Base-by-base conservation (phyloP, 2,797 vertebrate species). In the Bucorvus abyssinicus region DNA sequence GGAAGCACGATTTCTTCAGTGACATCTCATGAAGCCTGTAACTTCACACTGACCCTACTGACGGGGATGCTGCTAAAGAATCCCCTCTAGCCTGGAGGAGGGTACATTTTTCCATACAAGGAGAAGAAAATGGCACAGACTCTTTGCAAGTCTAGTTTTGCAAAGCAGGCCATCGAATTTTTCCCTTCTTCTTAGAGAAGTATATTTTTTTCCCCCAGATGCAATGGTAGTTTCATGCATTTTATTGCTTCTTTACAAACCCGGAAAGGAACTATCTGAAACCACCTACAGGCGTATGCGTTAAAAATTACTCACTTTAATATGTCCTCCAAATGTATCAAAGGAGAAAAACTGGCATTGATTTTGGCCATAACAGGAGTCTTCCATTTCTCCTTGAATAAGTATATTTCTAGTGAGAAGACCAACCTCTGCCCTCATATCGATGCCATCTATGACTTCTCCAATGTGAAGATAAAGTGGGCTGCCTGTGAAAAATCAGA, bases 351-450 rank as follows among this genome's bases (percentile, higher is more conserved):
- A 94, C 36, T 93, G 80, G 40, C 91, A 96, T 16, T 68, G 61
- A 83, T 97, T 95, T 78, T 83, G 70, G 73, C 95, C 96, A 21
- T 96, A 95, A 87, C 95, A 96, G 20, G 85, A 89, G 32, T 93
- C 93, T 93, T 98, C 94, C 86, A 84, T 95, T 96, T 97, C 87
- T 94, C 96, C 97, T 95, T 96, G 83, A 85, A 97, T 97, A 93
- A 92, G 63, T 75, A 90, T 94, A 89, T 96, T 97, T 92, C 96
- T 91, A 26, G 86, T 94, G 56, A 95, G 84, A 84, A 97, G 88
- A 47, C 70, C 94, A 84, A 96, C 96, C 45, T 97, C 93, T 67
- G 95, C 93, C 83, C 90, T 96, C 95, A 84, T 97, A 59, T 97
- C 96, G 20, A 84, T 19, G 10, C 89, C 93, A 64, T 97, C 97